Evolutionary conservation across 2,113 vertebrate species (phyloP).

Genomic region (human): GRCh38 chr14:25066501-25067000

Average conservation of each 20-base stretch:
- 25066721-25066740: conserved; percentile 22
- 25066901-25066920: neutral
- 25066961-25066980: neutral
- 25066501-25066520: neutral
- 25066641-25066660: conserved; percentile 19
- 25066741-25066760: neutral
- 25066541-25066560: conserved; percentile 6
- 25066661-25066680: neutral
- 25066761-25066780: conserved; percentile 20
- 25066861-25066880: neutral
- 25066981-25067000: neutral
- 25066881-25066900: neutral
- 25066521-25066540: neutral
- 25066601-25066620: conserved; percentile 16
- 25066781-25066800: neutral
- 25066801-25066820: conserved; percentile 41
- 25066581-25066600: neutral
- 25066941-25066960: neutral
- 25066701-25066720: neutral
- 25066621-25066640: neutral
- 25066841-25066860: neutral
- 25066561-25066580: conserved; percentile 24
- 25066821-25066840: conserved; percentile 42
- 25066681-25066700: neutral
- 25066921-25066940: fast-evolving